Evolutionary conservation across 2,797 vertebrate species (phyloP).

Genomic region (Hephaestus fuliginosus): DNA sequence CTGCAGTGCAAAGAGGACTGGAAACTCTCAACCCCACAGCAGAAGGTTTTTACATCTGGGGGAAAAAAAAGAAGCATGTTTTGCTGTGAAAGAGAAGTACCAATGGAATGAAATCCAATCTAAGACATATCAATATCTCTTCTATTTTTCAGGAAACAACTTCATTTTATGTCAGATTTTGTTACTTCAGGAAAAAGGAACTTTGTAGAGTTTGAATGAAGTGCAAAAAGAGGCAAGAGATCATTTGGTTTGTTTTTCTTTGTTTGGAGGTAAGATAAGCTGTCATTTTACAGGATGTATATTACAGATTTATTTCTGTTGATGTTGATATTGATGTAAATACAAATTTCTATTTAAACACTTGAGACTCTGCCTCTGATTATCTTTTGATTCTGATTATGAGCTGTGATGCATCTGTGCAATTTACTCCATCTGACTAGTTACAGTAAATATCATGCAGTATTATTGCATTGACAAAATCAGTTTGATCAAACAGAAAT

Average conservation of each 20-base stretch:
- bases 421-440: neutral
- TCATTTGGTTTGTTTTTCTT: constrained; percentile 64
- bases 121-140: constrained; percentile 75
- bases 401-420: neutral
- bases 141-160: constrained; percentile 75
- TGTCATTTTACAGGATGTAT: constrained; percentile 89
- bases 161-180: constrained; percentile 75
- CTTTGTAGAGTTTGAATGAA: constrained; percentile 76
- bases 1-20: constrained; percentile 52
- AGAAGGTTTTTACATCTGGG: constrained; percentile 40
- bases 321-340: constrained; percentile 98
- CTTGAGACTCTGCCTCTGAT: constrained; percentile 59
- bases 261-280: constrained; percentile 76
- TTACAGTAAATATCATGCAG: neutral
- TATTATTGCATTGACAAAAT: neutral
- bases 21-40: constrained; percentile 32
- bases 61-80: constrained; percentile 48
- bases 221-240: constrained; percentile 71
- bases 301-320: constrained; percentile 90
- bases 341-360: constrained; percentile 99
- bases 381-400: constrained; percentile 5
- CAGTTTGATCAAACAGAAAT: neutral
- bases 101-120: constrained; percentile 71
- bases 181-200: constrained; percentile 75
- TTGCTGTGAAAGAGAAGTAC: constrained; percentile 69